phyloP scores from a whole-genome alignment of 2,113 vertebrate species.

The Nothocercus julius region DNA sequence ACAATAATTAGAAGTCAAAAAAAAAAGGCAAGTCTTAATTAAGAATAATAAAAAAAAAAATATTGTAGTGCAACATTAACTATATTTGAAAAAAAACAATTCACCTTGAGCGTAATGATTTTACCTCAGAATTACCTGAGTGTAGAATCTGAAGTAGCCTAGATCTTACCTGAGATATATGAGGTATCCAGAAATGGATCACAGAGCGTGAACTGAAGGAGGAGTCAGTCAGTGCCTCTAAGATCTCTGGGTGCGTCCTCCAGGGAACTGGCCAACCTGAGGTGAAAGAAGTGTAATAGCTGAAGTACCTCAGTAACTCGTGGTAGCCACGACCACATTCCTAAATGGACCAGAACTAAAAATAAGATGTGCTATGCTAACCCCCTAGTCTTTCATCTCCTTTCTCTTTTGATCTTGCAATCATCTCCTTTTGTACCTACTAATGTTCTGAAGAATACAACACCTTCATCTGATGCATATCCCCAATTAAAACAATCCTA shows the following conservation, averaged over 20 bases:
- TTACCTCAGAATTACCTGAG: fast-evolving
- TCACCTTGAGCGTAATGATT: background rate
- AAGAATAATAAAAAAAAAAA: background rate
- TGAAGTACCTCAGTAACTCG: fast-evolving
- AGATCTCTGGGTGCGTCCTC: fast-evolving
- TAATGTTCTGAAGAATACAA: background rate
- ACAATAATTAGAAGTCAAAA: background rate
- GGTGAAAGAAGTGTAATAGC: background rate
- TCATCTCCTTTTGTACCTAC: background rate
- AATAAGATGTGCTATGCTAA: background rate
- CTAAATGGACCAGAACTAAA: background rate
- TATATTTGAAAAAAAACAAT: background rate
- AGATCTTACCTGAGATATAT: background rate
- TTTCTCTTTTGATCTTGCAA: background rate
- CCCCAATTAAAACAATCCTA: background rate
- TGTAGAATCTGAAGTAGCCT: background rate
- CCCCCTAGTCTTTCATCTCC: background rate
- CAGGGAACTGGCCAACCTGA: background rate
- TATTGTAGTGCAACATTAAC: background rate
- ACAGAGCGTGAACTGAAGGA: background rate
- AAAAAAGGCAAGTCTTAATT: background rate
- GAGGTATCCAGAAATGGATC: background rate
- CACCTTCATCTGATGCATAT: background rate
- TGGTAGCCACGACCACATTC: background rate
- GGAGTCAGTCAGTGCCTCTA: background rate